phyloP scores from a whole-genome alignment of 2,113 vertebrate genomes.

The Passerina amoena region DNA sequence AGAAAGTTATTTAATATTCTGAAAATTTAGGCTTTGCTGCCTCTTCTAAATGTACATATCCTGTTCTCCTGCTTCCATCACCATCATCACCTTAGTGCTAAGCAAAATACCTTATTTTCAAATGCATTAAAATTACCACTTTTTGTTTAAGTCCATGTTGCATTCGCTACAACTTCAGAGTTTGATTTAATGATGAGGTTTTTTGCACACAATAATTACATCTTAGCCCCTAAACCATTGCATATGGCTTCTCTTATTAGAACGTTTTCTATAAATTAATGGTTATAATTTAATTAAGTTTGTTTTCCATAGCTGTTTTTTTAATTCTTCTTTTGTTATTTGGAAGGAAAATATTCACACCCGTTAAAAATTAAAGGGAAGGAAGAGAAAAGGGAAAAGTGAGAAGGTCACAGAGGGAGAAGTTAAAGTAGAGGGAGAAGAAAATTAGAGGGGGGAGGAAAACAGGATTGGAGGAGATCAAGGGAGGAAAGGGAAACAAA shows the following conservation, averaged over 20 bases:
- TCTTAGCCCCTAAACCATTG: neutral
- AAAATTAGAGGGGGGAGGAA: neutral
- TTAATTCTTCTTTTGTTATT: neutral
- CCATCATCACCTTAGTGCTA: neutral
- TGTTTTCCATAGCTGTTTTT: neutral
- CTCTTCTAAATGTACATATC: neutral
- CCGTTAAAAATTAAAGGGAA: neutral
- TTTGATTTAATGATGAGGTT: neutral
- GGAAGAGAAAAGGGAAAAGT: neutral
- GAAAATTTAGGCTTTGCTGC: neutral
- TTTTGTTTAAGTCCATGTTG: neutral
- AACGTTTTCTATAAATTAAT: neutral
- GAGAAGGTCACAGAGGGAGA: neutral
- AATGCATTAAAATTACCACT: neutral
- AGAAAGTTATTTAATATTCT: neutral
- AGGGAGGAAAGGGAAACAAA: neutral
- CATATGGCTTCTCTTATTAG: fast-evolving
- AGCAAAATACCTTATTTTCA: neutral
- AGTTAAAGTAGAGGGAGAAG: neutral
- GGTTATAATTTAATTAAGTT: neutral
- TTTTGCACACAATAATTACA: neutral
- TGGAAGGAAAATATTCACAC: neutral
- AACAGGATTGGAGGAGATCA: neutral
- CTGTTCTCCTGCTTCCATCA: neutral
- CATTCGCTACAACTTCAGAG: neutral